These are phyloP conservation scores for Poecilus cupreus DNA, from an alignment of 2,888 invertebrate genomes.

Conservation along the genomic window DNA sequence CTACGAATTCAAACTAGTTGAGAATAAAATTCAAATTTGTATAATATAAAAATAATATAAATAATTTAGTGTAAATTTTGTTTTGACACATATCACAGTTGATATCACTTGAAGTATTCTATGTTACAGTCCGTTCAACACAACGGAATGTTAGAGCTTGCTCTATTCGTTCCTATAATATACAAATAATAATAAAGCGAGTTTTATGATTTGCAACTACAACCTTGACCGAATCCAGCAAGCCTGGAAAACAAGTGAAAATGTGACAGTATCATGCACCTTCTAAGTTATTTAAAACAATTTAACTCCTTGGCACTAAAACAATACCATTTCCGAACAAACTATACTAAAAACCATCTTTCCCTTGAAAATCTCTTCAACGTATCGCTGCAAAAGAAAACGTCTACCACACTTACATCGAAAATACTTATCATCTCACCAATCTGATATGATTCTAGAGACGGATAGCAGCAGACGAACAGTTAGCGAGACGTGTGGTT, in stretches of 20 bases:
- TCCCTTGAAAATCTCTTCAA: not conserved
- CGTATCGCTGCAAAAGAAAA: conserved; percentile 4
- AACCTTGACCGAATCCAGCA: conserved; percentile 16
- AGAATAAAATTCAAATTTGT: conserved; percentile 34
- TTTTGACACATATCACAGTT: conserved; percentile 45
- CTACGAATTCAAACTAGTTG: conserved; percentile 31
- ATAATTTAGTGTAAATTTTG: conserved; percentile 41
- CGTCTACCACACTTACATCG: conserved; percentile 40
- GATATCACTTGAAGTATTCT: conserved; percentile 31
- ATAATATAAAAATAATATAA: conserved; percentile 40
- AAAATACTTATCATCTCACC: conserved; percentile 40
- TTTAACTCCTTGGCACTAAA: conserved; percentile 5
- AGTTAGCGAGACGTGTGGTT: conserved; percentile 63
- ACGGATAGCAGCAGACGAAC: conserved; percentile 42
- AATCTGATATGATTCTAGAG: conserved; percentile 42
- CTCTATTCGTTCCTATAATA: conserved; percentile 31
- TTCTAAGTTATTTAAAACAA: not conserved
- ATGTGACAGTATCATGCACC: conserved; percentile 35
- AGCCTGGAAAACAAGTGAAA: conserved; percentile 42
- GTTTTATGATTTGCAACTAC: conserved; percentile 12
- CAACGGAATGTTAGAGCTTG: conserved; percentile 38
- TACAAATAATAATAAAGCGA: conserved; percentile 28
- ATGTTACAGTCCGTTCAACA: conserved; percentile 20
- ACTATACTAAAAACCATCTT: conserved; percentile 37
- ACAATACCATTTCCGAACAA: conserved; percentile 27